Percentiles rank a stretch among this genome's conserved stretches.
Conservation (phyloP, 2,888 invertebrate species). For the Mythimna pallens region DNA sequence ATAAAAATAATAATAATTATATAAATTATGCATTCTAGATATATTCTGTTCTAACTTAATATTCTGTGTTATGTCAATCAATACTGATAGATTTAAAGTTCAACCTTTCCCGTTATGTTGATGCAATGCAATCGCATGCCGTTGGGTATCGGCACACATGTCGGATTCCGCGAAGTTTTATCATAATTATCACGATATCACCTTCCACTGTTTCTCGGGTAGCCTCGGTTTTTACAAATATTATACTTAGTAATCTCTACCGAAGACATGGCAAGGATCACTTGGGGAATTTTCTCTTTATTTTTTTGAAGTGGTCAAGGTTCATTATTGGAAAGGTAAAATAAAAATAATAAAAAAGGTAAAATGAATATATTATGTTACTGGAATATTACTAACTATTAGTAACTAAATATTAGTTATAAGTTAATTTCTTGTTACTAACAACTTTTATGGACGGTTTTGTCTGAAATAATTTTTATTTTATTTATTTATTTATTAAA, state of each 20-base stretch:
- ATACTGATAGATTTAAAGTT: conserved; percentile 17
- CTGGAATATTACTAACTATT: too few species aligned
- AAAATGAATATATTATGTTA: too few species aligned
- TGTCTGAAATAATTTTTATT: too few species aligned
- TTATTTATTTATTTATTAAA: too few species aligned
- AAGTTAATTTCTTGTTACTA: too few species aligned
- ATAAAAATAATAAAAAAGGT: too few species aligned
- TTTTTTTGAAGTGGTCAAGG: background rate
- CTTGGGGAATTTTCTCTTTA: background rate
- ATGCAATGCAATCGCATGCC: conserved; percentile 33
- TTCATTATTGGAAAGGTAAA: too few species aligned
- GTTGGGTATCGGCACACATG: conserved; percentile 13
- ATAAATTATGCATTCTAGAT: background rate
- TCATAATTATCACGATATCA: conserved; percentile 41
- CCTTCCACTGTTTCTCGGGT: conserved; percentile 6
- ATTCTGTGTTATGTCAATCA: background rate
- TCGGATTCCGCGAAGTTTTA: conserved; percentile 45
- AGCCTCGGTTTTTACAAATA: conserved; percentile 48
- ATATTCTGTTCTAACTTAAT: background rate
- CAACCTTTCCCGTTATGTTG: conserved; percentile 23
- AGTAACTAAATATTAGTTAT: too few species aligned
- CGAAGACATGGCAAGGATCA: conserved; percentile 16
- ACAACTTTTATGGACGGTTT: too few species aligned
- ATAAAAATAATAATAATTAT: too few species aligned
- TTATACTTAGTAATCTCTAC: conserved; percentile 24